phyloP scores from a whole-genome alignment of 2,888 invertebrate species.

The Agrotis exclamationis region DNA sequence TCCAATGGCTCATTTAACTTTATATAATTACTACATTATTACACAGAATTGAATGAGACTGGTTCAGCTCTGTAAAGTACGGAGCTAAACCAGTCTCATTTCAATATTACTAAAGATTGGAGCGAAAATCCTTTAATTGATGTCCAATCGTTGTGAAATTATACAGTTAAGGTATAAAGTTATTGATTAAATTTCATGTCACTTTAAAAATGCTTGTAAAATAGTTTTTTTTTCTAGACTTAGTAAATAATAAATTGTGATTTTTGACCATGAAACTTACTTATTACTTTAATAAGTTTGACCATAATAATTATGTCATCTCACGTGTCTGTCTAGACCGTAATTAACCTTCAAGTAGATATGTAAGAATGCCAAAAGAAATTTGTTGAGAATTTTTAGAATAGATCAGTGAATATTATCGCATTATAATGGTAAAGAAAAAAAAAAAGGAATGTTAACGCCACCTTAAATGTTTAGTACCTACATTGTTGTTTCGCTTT shows the following conservation, averaged over 20 bases:
- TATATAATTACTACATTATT: slow-evolving; percentile 36
- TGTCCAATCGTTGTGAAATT: background rate
- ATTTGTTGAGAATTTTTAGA: slow-evolving; percentile 18
- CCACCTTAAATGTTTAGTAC: no score
- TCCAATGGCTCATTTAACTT: slow-evolving; percentile 44
- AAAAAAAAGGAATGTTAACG: no score
- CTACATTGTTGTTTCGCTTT: no score
- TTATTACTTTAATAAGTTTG: background rate
- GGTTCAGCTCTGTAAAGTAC: no score
- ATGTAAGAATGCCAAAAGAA: slow-evolving; percentile 22
- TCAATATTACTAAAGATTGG: background rate
- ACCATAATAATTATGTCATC: background rate
- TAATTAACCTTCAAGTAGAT: slow-evolving; percentile 13
- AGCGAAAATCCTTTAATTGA: background rate
- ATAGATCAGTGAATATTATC: no score
- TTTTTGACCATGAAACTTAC: no score
- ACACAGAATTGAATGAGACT: slow-evolving; percentile 17
- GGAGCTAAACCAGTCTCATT: slow-evolving; percentile 16
- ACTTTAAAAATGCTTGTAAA: no score
- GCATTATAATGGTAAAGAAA: no score
- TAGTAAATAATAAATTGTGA: no score
- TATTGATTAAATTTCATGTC: background rate
- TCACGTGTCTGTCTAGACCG: slow-evolving; percentile 11
- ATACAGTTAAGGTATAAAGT: background rate
- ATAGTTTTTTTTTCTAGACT: no score